These are phyloP conservation scores for Apostichopus japonicus DNA, from an alignment of 35 echinoderm and acorn worm genomes.

Conservation along the genomic window DNA sequence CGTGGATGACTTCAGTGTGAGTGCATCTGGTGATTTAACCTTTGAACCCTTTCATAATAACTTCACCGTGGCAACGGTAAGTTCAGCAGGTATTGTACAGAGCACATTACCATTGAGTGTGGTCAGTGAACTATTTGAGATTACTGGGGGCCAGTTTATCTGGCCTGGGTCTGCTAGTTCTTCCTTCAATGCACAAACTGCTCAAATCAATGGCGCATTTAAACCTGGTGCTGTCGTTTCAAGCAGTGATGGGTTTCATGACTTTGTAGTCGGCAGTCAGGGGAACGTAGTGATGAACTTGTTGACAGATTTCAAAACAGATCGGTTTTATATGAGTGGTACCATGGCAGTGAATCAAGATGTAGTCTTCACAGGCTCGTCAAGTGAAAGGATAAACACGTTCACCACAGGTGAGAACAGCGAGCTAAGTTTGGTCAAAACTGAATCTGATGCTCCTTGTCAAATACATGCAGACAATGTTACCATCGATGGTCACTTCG, in stretches of 20 bases:
- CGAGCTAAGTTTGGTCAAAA: slow-evolving; percentile 4
- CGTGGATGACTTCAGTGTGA: slow-evolving; percentile 19
- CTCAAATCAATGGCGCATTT: slow-evolving; percentile 60
- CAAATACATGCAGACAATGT: slow-evolving; percentile 57
- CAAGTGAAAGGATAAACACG: neutral
- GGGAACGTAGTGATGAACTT: slow-evolving; percentile 48
- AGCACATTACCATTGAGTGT: slow-evolving; percentile 53
- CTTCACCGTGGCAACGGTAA: slow-evolving; percentile 22
- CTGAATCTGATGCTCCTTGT: neutral
- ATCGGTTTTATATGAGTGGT: slow-evolving; percentile 33
- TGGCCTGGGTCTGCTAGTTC: slow-evolving; percentile 61
- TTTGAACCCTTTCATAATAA: slow-evolving; percentile 50
- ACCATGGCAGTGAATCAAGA: neutral
- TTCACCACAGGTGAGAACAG: slow-evolving; percentile 27
- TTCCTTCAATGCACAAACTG: slow-evolving; percentile 41
- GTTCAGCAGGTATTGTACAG: slow-evolving; percentile 60
- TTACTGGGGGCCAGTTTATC: slow-evolving; percentile 36
- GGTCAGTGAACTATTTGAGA: slow-evolving; percentile 28
- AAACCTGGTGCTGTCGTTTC: slow-evolving; percentile 56
- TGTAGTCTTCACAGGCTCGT: neutral
- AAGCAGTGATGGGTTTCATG: slow-evolving; percentile 44
- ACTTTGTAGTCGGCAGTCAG: slow-evolving; percentile 45
- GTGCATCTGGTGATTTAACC: neutral
- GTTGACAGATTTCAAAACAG: slow-evolving; percentile 44
- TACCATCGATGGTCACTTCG: neutral